phyloP scores from a whole-genome alignment of 2,797 vertebrate genomes.

The Capromys pilorides region DNA sequence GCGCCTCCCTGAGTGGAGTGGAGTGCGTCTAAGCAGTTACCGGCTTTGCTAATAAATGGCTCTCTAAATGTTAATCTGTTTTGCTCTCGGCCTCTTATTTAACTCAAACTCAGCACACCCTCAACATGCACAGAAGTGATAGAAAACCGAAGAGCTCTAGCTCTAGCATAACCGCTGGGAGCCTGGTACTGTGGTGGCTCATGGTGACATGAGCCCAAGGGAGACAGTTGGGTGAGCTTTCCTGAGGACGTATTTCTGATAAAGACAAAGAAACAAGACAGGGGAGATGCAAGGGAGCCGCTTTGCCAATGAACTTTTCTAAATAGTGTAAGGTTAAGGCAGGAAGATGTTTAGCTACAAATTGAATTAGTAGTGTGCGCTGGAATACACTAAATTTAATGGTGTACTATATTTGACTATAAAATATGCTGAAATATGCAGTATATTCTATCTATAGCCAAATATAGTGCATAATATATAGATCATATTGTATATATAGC shows the following conservation, averaged over 20 bases:
- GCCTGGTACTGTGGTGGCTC: not conserved
- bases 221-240: not conserved
- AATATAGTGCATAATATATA: not conserved
- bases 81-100: too few relatives aligned
- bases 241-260: not conserved
- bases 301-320: slow-evolving; percentile 32
- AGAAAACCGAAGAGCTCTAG: not conserved
- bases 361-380: not conserved
- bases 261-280: not conserved
- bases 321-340: not conserved
- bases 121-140: not conserved
- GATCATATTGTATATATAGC: not conserved
- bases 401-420: not conserved
- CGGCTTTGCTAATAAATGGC: too few relatives aligned
- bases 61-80: too few relatives aligned
- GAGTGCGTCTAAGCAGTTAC: too few relatives aligned
- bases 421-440: not conserved
- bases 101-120: too few relatives aligned
- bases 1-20: too few relatives aligned
- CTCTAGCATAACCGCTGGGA: not conserved
- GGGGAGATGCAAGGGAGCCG: not conserved
- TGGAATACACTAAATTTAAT: not conserved
- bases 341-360: not conserved
- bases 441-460: not conserved
- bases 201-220: not conserved